These are phyloP conservation scores for Lagopus muta DNA, from an alignment of 2,113 vertebrate species.

Conservation along the genomic window DNA sequence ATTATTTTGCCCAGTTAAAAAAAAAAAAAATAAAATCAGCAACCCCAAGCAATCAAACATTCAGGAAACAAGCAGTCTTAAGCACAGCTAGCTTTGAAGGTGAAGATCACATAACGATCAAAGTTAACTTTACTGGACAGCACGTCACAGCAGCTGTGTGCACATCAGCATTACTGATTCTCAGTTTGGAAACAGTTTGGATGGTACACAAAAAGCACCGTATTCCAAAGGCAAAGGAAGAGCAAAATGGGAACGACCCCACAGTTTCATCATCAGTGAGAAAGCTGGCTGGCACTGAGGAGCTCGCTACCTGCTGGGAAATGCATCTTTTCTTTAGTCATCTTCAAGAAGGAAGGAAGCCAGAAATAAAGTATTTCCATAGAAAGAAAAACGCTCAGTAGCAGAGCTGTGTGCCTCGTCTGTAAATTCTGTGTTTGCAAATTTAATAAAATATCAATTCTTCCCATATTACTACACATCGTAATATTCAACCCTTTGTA, in stretches of 20 bases:
- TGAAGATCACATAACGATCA: neutral
- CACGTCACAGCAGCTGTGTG: neutral
- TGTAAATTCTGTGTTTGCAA: constrained; percentile 12
- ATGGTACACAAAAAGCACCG: neutral
- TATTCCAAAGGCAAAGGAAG: constrained; percentile 3
- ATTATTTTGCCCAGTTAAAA: neutral
- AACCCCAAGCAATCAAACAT: neutral
- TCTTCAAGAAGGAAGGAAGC: constrained; percentile 53
- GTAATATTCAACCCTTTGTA: constrained; percentile 10
- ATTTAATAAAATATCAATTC: constrained; percentile 19
- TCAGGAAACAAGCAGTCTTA: neutral
- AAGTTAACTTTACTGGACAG: neutral
- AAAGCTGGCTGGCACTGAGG: neutral
- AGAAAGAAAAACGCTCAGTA: constrained; percentile 29
- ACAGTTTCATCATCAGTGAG: neutral
- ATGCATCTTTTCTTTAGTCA: neutral
- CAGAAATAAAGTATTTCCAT: constrained; percentile 47
- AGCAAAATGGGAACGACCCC: neutral
- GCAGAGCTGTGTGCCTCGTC: constrained; percentile 45
- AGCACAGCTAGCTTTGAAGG: neutral
- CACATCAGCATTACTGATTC: neutral
- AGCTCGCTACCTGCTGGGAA: neutral
- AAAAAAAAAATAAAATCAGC: neutral
- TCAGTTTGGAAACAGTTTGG: neutral
- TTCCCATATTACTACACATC: constrained; percentile 28